phyloP scores from a whole-genome alignment of 2,888 invertebrate species.

The Lycophotia porphyrea region DNA sequence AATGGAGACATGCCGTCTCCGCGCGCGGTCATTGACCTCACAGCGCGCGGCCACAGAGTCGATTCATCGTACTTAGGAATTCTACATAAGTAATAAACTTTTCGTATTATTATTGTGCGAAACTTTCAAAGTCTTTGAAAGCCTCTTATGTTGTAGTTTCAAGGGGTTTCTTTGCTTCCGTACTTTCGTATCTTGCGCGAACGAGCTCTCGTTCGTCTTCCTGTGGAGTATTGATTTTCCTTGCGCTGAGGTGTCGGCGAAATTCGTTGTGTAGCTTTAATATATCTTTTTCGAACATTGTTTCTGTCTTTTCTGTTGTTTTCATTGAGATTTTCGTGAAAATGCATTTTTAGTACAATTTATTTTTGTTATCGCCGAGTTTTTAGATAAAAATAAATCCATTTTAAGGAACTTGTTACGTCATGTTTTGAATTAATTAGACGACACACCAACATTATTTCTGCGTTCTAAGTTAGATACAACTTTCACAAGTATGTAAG shows the following conservation, averaged over 20 bases:
- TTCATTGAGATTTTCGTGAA: background rate
- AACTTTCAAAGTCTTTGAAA: conserved; percentile 53
- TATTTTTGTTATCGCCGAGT: background rate
- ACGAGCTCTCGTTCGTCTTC: conserved; percentile 38
- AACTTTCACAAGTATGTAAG: background rate
- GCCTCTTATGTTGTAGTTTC: conserved; percentile 50
- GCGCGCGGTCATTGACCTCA: conserved; percentile 70
- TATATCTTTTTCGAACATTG: conserved; percentile 38
- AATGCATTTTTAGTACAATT: conserved; percentile 2
- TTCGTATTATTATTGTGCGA: conserved; percentile 65
- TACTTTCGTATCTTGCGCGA: conserved; percentile 21
- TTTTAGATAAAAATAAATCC: background rate
- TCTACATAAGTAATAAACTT: conserved; percentile 68
- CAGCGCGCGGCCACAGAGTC: conserved; percentile 58
- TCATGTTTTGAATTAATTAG: background rate
- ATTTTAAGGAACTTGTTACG: background rate
- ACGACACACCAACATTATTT: background rate
- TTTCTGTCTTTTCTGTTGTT: conserved; percentile 15
- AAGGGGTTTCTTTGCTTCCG: conserved; percentile 51
- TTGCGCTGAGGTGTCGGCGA: conserved; percentile 46
- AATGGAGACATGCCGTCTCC: conserved; percentile 69
- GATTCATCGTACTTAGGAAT: conserved; percentile 67
- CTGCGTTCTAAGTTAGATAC: too few species aligned
- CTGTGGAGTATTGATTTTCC: conserved; percentile 59
- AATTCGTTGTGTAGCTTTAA: conserved; percentile 44